Conservation (phyloP, 2,113 vertebrate species). For the Epinephelus moara region DNA sequence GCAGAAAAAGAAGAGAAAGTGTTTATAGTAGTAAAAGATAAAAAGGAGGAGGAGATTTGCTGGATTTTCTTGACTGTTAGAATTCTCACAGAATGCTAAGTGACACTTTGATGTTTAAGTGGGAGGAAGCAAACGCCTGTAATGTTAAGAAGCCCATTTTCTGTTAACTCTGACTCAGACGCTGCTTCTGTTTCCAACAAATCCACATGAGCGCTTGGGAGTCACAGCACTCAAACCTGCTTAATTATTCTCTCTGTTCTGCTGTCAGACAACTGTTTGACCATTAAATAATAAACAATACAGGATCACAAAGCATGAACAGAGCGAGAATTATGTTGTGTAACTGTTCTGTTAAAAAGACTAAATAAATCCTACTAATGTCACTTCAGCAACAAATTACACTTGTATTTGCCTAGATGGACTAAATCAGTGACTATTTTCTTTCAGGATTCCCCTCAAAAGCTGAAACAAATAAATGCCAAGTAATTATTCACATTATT, state of each 20-base stretch:
- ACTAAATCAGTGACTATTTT: constrained; percentile 6
- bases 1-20: constrained; percentile 13
- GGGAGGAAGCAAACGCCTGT: constrained; percentile 51
- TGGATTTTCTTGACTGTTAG: constrained; percentile 24
- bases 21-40: constrained; percentile 38
- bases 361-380: constrained; percentile 17
- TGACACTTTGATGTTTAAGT: constrained; percentile 62
- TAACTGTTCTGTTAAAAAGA: constrained; percentile 30
- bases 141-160: constrained; percentile 52
- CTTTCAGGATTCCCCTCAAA: background rate
- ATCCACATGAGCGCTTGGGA: constrained; percentile 55
- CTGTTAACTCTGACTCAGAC: constrained; percentile 44
- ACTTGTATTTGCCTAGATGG: constrained; percentile 40
- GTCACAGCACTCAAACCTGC: constrained; percentile 50
- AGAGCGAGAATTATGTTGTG: constrained; percentile 20
- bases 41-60: constrained; percentile 37
- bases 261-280: constrained; percentile 64
- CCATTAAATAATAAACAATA: constrained; percentile 67
- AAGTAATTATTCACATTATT: background rate
- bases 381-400: constrained; percentile 38
- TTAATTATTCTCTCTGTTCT: constrained; percentile 71
- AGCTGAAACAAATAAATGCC: background rate
- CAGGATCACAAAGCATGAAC: constrained; percentile 52
- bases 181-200: constrained; percentile 53
- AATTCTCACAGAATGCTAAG: constrained; percentile 36